Evolutionary conservation across 2,888 invertebrate genomes (phyloP).

Genomic region (Drosophila kanekoi): DNA sequence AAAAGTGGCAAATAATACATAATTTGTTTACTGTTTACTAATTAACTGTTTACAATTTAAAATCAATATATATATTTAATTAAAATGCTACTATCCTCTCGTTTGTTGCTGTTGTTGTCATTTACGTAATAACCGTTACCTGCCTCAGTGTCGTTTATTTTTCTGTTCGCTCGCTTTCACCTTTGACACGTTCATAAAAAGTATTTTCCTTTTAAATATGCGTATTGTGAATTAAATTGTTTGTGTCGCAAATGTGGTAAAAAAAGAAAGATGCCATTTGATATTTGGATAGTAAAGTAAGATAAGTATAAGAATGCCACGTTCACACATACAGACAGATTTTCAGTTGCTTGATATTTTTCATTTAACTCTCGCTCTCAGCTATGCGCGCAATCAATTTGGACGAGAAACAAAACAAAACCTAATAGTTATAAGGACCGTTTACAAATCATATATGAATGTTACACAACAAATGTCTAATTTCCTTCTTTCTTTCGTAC

Average conservation of each 20-base stretch:
- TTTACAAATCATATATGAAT: constrained; percentile 24
- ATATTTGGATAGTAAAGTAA: constrained; percentile 14
- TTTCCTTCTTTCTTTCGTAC: constrained; percentile 20
- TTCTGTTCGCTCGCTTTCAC: constrained; percentile 21
- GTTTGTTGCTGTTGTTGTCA: constrained; percentile 22
- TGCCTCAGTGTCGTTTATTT: constrained; percentile 13
- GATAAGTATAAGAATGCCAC: constrained; percentile 30
- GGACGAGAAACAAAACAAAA: constrained; percentile 32
- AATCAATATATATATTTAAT: constrained; percentile 34
- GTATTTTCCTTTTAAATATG: constrained; percentile 44
- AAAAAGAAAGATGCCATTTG: constrained; percentile 16
- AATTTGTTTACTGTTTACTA: constrained; percentile 42
- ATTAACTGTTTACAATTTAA: constrained; percentile 51
- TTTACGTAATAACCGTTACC: constrained; percentile 27
- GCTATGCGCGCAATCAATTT: constrained; percentile 30
- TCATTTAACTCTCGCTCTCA: neutral
- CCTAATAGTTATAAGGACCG: constrained; percentile 5
- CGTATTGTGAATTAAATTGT: constrained; percentile 31
- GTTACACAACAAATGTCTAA: constrained; percentile 51
- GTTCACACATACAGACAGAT: constrained; percentile 35
- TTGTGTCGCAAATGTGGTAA: constrained; percentile 25
- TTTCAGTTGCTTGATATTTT: constrained; percentile 9
- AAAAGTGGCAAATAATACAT: constrained; percentile 72
- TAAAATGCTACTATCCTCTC: constrained; percentile 30
- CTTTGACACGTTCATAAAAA: constrained; percentile 37